Evolutionary conservation across 2,797 vertebrate genomes (phyloP).

Genomic region (Pantherophis alleghaniensis): DNA sequence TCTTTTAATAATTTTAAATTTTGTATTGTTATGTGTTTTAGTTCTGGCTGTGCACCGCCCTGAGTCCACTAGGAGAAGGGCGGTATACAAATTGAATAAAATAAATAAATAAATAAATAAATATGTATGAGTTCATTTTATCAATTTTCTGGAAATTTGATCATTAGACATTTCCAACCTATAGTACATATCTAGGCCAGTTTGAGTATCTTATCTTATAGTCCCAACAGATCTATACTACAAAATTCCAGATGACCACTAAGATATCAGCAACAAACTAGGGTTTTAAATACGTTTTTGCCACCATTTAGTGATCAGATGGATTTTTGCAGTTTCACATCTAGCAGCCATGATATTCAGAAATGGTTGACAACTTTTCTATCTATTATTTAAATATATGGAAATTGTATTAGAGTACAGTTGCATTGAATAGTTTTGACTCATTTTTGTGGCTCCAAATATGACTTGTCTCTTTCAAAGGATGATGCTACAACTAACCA

Average conservation of each 20-base stretch:
- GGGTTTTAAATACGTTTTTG: not conserved
- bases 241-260: not conserved
- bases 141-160: not conserved
- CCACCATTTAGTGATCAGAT: not conserved
- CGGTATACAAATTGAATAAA: no score
- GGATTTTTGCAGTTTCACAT: not conserved
- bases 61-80: no score
- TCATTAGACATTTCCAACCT: not conserved
- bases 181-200: not conserved
- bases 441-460: not conserved
- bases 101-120: no score
- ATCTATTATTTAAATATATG: not conserved
- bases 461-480: not conserved
- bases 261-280: not conserved
- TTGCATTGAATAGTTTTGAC: not conserved
- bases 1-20: no score
- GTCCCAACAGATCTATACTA: not conserved
- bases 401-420: not conserved
- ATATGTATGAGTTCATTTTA: not conserved
- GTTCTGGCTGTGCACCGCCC: no score
- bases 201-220: not conserved
- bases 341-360: not conserved
- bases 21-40: no score
- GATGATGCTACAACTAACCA: not conserved
- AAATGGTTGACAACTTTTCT: not conserved